These are phyloP conservation scores for Pogonognathellus flavescens DNA, from an alignment of 1,140 invertebrate species.

Conservation along the genomic window DNA sequence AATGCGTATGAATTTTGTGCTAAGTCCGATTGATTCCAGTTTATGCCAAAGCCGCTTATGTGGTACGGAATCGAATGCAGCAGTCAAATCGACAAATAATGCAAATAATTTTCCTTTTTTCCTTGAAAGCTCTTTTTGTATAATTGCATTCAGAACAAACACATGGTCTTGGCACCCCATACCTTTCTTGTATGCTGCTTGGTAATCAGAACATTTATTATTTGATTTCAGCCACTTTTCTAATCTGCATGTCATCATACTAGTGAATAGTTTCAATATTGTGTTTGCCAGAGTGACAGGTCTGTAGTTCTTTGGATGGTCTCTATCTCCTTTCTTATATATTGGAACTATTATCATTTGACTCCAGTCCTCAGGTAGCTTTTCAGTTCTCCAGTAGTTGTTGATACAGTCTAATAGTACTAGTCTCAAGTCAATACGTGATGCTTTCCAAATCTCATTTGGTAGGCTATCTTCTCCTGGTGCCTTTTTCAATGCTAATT, in stretches of 20 bases:
- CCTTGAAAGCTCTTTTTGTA: neutral
- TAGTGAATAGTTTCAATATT: conserved; percentile 66
- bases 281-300: conserved; percentile 67
- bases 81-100: conserved; percentile 51
- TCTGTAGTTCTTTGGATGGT: conserved; percentile 65
- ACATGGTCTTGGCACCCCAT: conserved; percentile 66
- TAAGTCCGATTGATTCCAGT: conserved; percentile 30
- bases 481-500: too few relatives aligned
- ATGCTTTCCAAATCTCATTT: too few relatives aligned
- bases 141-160: conserved; percentile 61
- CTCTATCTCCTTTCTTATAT: conserved; percentile 65
- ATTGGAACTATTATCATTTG: conserved; percentile 60
- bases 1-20: conserved; percentile 52
- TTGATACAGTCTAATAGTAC: too few relatives aligned
- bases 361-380: too few relatives aligned
- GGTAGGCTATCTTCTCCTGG: too few relatives aligned
- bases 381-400: too few relatives aligned
- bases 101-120: conserved; percentile 50
- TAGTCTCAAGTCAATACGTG: too few relatives aligned
- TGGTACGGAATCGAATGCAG: conserved; percentile 54
- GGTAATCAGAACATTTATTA: conserved; percentile 64
- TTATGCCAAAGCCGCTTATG: conserved; percentile 51
- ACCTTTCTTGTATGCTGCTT: conserved; percentile 66
- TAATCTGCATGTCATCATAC: conserved; percentile 65
- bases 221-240: conserved; percentile 60